Percentiles rank a stretch among this genome's conserved stretches.
Conservation (phyloP, 2,888 invertebrate genomes). For the Dryomyza anilis region DNA sequence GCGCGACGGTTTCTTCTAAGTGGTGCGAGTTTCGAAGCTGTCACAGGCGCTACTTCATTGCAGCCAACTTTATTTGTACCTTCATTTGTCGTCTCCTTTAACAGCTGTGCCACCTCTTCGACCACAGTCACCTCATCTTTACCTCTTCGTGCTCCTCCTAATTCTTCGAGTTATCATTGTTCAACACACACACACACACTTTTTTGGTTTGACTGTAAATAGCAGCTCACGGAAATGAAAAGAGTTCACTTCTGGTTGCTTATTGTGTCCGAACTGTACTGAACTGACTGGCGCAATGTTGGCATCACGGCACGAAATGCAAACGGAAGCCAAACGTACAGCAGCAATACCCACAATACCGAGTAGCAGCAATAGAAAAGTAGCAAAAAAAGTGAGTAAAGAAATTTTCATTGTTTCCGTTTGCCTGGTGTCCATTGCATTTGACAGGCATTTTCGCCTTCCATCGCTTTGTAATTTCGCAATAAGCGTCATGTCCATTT, state of each 20-base stretch:
- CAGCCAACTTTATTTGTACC: slow-evolving; percentile 4
- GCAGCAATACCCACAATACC: no score
- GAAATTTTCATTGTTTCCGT: neutral
- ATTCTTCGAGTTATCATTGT: neutral
- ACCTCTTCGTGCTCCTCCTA: neutral
- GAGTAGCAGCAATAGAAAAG: neutral
- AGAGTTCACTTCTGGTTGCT: slow-evolving; percentile 12
- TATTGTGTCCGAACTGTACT: neutral
- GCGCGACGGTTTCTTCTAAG: neutral
- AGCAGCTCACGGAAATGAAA: slow-evolving; percentile 10
- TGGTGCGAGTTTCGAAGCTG: neutral
- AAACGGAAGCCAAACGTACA: neutral
- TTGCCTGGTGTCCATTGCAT: neutral
- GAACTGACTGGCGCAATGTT: neutral
- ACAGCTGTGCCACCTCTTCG: neutral
- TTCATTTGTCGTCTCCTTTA: no score
- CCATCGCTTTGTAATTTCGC: no score
- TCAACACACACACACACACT: neutral
- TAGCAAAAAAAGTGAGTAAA: neutral
- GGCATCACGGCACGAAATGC: neutral
- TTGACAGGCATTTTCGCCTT: neutral
- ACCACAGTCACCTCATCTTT: neutral
- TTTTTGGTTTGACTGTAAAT: neutral
- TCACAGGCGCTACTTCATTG: slow-evolving; percentile 1
- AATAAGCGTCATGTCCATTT: no score